These are phyloP conservation scores for Parnassius mnemosyne DNA, from an alignment of 2,888 invertebrate species.

Conservation along the genomic window DNA sequence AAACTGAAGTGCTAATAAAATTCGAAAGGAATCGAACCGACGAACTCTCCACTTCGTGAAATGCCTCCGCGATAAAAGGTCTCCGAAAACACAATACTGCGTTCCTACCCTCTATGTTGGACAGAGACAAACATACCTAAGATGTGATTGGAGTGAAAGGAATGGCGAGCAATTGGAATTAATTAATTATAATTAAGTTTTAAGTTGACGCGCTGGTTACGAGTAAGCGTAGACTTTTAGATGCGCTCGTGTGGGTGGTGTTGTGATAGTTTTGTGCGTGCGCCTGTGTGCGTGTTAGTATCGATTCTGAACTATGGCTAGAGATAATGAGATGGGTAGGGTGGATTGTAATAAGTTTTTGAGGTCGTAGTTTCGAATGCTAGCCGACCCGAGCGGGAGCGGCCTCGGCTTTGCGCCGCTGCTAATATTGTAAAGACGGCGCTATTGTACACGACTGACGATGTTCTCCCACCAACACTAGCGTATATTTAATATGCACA, in stretches of 20 bases:
- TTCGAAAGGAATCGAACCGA: conserved; percentile 72
- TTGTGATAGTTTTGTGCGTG: conserved; percentile 46
- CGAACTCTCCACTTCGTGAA: conserved; percentile 68
- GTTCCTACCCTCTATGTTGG: conserved; percentile 59
- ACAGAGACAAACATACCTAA: conserved; percentile 69
- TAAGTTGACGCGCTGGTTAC: conserved; percentile 85
- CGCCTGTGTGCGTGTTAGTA: conserved; percentile 56
- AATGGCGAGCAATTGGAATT: conserved; percentile 83
- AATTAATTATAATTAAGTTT: conserved; percentile 92
- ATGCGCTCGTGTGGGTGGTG: conserved; percentile 30
- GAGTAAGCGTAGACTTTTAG: conserved; percentile 69
- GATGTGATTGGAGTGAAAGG: conserved; percentile 63
- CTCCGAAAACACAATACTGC: conserved; percentile 77
- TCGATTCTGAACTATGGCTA: conserved; percentile 75
- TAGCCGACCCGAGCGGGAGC: conserved; percentile 30
- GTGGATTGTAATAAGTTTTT: conserved; percentile 73
- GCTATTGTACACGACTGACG: conserved; percentile 18
- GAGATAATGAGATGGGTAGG: conserved; percentile 77
- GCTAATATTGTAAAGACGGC: conserved; percentile 23
- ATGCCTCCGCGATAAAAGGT: conserved; percentile 77
- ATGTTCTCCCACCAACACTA: neutral
- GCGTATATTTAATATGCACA: neutral
- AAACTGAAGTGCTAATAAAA: conserved; percentile 75
- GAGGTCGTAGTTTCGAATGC: conserved; percentile 53
- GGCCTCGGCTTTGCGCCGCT: conserved; percentile 1